Evolutionary conservation across 2,113 vertebrate genomes (phyloP), one percentile per base, ranked within the genome.

Genomic region (Nerophis ophidion): DNA sequence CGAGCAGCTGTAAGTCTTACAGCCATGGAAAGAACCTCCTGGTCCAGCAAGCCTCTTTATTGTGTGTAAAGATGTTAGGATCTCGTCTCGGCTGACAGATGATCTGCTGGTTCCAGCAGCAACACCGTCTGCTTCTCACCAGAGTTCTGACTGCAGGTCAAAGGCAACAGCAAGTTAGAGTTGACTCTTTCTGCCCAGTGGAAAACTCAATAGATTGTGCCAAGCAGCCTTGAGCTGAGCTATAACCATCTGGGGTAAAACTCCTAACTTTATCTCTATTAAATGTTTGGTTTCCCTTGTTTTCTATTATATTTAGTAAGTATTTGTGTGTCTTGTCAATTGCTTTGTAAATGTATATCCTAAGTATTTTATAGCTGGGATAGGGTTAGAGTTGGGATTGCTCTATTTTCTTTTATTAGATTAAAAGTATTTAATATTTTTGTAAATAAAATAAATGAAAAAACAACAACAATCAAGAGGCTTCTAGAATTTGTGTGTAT

Each of bases 231-330:
- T 19, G 9, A 56, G n/a, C 36, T 56, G n/a, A 17, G 38, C 54
- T 11, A 44, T 44, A 11, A 44, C 40, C 54, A 56, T 56, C 54
- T 56, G 54, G 54, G 42, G 6, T 42, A 56, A 56, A 40, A 16
- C 35, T 36, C n/a, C 7, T 11, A 55, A 54, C 52, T 54, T 54
- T 54, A 5, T 12, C 12, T 19, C 6, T 6, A 34, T 14, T 14
- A 34, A 52, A 26, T 26, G 26, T 26, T 26, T 26, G 26, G 26
- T 26, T 26, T 26, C 26, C 26, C 26, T 26, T 26, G 26, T 26
- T 2, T 26, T 26, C 26, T 26, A 26, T 26, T 26, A 26, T 26
- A 26, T 26, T 26, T 26, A 26, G 26, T 26, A 26, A 26, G 26
- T 1, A 26, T 26, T 26, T 26, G 26, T 26, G 26, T 26, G 26